phyloP scores from a whole-genome alignment of 2,888 invertebrate genomes.

The Stenodera caucasica region DNA sequence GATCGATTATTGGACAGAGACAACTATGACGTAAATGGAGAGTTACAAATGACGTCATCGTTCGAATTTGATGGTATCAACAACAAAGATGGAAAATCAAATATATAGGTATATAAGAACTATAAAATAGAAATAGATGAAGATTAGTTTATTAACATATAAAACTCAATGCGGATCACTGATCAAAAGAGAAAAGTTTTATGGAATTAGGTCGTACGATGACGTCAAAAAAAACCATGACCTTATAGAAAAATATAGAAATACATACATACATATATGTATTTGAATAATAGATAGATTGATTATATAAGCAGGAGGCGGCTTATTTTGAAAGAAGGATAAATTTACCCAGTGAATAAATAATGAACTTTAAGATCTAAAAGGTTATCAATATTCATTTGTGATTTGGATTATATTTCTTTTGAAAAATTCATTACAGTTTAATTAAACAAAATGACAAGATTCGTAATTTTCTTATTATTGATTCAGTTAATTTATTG shows the following conservation, averaged over 20 bases:
- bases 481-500: background rate
- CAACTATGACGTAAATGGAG: background rate
- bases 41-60: background rate
- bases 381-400: conserved; percentile 17
- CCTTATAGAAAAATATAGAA: conserved; percentile 2
- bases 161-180: background rate
- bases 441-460: background rate
- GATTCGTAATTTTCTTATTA: background rate
- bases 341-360: background rate
- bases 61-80: background rate
- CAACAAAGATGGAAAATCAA: background rate
- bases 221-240: conserved; percentile 16
- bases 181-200: background rate
- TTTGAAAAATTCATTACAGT: background rate
- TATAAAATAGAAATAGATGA: too few species aligned
- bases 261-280: too few species aligned
- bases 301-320: background rate
- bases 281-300: background rate
- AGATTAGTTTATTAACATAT: too few species aligned
- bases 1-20: conserved; percentile 4
- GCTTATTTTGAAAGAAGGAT: background rate
- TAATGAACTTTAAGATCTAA: background rate
- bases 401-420: background rate
- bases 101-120: too few species aligned
- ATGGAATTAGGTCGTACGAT: conserved; percentile 18